A percentile compares a stretch with the other conserved stretches of the same genome.
These are phyloP conservation scores for Hemicordylus capensis DNA, from an alignment of 2,113 vertebrate species.

Conservation along the genomic window DNA sequence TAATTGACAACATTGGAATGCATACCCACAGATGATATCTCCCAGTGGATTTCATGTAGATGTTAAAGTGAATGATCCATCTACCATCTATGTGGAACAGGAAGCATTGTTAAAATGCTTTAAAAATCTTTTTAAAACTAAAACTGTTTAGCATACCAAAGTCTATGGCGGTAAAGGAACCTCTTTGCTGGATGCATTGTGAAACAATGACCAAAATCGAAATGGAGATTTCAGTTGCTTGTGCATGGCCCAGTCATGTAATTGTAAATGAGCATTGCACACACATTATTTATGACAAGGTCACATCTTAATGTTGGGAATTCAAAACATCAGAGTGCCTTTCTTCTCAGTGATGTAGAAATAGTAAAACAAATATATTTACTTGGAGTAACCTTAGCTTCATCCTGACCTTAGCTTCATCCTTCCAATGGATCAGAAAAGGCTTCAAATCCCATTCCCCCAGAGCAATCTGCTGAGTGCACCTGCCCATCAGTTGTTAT, in stretches of 20 bases:
- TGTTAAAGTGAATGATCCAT: too few species aligned
- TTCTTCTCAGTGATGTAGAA: background rate
- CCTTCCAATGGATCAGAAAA: slow-evolving; percentile 38
- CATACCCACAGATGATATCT: too few species aligned
- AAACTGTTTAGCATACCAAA: too few species aligned
- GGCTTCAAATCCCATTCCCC: slow-evolving; percentile 4
- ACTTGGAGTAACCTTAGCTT: background rate
- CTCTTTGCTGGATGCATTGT: background rate
- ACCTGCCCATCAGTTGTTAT: slow-evolving; percentile 37
- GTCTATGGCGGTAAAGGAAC: too few species aligned
- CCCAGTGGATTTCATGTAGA: too few species aligned
- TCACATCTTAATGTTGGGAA: background rate
- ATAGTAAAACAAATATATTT: too few species aligned
- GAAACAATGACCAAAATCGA: background rate
- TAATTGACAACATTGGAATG: too few species aligned
- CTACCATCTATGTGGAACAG: too few species aligned
- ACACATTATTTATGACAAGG: background rate
- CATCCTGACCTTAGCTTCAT: background rate
- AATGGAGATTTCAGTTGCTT: background rate
- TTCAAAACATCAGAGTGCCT: background rate
- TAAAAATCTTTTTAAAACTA: too few species aligned
- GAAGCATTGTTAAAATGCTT: too few species aligned
- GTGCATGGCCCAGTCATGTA: background rate
- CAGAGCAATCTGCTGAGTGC: slow-evolving; percentile 33
- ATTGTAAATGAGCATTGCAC: background rate